Evolutionary conservation across 2,797 vertebrate species (phyloP), one percentile per base, ranked within the genome.

Genomic region (Gallinago stenura): DNA sequence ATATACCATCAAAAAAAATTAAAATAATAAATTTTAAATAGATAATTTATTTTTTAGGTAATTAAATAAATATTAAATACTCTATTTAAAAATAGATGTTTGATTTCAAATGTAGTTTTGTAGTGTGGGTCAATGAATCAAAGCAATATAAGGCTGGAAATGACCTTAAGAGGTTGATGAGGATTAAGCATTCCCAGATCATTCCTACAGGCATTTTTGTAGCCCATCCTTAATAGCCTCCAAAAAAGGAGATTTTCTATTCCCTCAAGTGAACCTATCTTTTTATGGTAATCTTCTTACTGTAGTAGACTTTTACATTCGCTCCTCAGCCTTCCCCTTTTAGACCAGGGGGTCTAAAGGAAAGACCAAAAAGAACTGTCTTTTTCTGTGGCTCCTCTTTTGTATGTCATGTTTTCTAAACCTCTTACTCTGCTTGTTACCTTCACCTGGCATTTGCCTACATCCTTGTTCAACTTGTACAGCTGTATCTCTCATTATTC

Each of bases 261-360:
- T 84, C 46, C 31, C 12, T 73, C 69, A 70, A 79, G 28, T 30
- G 26, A 89, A 76, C 86, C n/a, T 68, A 51, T 51, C 31, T 82
- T 90, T 94, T 81, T 62, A 75, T 56, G 21, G 25, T 79, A 81
- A 94, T 90, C 77, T 85, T 68, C 75, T 94, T 90, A 35, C 20
- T 86, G 43, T 62, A 72, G 51, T 33, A 66, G 54, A 94, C 39
- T 87, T 78, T n/a, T 41, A 17, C 17, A 35, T 53, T 35, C 26
- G 15, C 16, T 76, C 56, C 70, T 79, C 39, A 72, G 17, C 76
- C 35, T 39, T 81, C 15, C 9, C 9, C 20, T 73, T 92, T 82
- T 25, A 87, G 15, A 84, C 2, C 45, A 33, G 33, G 33, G 33
- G 33, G 33, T 33, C 33, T 33, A 33, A 33, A 33, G 33, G 33